A percentile compares a stretch with the other conserved stretches of the same genome.
Conservation (phyloP, 2,888 invertebrate species). For the Seira sanloemensis region DNA sequence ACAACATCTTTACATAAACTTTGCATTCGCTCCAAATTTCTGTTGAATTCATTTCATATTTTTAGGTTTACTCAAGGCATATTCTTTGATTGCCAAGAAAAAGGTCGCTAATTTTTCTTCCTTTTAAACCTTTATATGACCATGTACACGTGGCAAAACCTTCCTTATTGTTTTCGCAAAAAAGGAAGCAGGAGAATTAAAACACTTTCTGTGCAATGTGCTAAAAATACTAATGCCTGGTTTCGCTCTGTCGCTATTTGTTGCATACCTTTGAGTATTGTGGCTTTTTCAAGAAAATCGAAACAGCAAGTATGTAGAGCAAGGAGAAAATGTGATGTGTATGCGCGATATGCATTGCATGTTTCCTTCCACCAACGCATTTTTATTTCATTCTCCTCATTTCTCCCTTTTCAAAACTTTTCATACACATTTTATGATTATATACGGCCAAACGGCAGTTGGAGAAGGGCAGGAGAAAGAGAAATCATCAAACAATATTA, state of each 20-base stretch:
- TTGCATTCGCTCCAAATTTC: too few species aligned
- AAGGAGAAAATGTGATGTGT: not conserved
- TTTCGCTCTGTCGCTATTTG: not conserved
- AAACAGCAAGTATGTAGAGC: constrained; percentile 6
- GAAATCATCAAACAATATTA: constrained; percentile 60
- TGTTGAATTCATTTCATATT: too few species aligned
- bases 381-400: constrained; percentile 35
- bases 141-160: not conserved
- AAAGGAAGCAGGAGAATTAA: not conserved
- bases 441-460: constrained; percentile 30
- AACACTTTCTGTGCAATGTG: not conserved
- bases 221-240: not conserved
- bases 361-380: constrained; percentile 49
- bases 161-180: not conserved
- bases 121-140: not conserved
- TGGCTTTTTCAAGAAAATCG: constrained; percentile 6
- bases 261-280: constrained; percentile 18
- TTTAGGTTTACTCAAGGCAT: too few species aligned
- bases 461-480: constrained; percentile 39
- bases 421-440: constrained; percentile 31
- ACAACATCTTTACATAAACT: too few species aligned
- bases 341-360: constrained; percentile 30
- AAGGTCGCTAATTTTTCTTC: not conserved
- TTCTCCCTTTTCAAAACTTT: constrained; percentile 14
- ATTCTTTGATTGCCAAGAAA: too few species aligned